A percentile compares a stretch with the other conserved stretches of the same genome.
Evolutionary conservation across 2,113 vertebrate species (phyloP).

Genomic region (Cololabis saira): DNA sequence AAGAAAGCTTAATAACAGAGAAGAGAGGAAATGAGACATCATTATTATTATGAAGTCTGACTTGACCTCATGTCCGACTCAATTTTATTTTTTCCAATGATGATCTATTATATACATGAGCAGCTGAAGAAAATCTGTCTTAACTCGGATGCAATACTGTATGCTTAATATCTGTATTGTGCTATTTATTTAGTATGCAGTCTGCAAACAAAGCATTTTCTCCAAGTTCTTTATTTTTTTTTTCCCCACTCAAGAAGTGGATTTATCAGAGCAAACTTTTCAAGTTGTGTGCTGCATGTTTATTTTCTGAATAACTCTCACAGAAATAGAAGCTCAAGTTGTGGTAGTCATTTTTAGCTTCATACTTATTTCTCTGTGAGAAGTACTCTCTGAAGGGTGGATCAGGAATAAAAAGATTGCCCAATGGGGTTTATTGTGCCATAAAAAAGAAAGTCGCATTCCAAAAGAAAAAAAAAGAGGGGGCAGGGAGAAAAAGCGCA

Average conservation of each 20-base stretch:
- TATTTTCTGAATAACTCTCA: slow-evolving; percentile 14
- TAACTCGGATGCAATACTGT: too few relatives aligned
- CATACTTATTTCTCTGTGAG: slow-evolving; percentile 35
- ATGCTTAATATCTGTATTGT: not conserved
- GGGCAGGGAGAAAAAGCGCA: slow-evolving; percentile 8
- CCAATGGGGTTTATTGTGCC: slow-evolving; percentile 41
- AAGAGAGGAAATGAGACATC: too few relatives aligned
- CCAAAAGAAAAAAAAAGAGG: slow-evolving; percentile 2
- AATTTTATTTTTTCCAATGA: too few relatives aligned
- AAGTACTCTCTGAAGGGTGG: slow-evolving; percentile 38
- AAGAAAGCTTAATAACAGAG: too few relatives aligned
- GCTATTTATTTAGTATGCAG: not conserved
- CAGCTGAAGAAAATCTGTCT: too few relatives aligned
- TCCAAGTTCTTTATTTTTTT: not conserved
- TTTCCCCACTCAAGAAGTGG: not conserved
- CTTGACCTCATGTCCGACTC: too few relatives aligned
- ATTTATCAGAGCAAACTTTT: slow-evolving; percentile 13
- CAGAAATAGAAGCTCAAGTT: slow-evolving; percentile 28
- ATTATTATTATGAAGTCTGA: too few relatives aligned
- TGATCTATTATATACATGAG: too few relatives aligned
- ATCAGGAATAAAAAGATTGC: slow-evolving; percentile 37
- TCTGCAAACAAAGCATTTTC: not conserved
- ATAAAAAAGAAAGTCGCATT: slow-evolving; percentile 45
- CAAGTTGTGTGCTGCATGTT: slow-evolving; percentile 3
- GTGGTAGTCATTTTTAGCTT: slow-evolving; percentile 29